Conservation (phyloP, 2,113 vertebrate species). For the Uropsilus gracilis region DNA sequence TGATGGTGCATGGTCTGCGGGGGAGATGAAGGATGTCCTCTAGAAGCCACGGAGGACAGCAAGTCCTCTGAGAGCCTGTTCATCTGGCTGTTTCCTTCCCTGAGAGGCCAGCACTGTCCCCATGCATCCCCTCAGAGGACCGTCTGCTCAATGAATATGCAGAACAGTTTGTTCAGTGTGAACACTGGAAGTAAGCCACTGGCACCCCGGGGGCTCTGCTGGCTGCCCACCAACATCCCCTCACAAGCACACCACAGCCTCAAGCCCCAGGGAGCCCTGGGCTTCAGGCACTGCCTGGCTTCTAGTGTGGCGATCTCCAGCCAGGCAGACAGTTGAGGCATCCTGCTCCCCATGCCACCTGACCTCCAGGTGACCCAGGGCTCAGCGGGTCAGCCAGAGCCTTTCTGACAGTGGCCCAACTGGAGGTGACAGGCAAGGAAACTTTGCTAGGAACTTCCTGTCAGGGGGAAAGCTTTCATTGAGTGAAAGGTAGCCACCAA, state of each 20-base stretch:
- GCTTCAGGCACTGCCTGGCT: not conserved
- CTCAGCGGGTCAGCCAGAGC: not conserved
- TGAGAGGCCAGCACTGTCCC: not conserved
- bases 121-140: not conserved
- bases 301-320: fast-evolving
- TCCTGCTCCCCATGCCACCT: not conserved
- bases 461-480: not conserved
- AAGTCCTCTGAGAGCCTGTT: constrained; percentile 12
- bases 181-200: not conserved
- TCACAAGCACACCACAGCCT: not conserved
- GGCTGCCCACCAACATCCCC: not conserved
- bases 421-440: not conserved
- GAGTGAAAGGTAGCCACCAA: too few relatives aligned
- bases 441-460: not conserved
- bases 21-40: not conserved
- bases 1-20: not conserved
- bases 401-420: not conserved
- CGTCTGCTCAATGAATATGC: not conserved
- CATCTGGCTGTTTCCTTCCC: not conserved
- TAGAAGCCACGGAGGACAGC: not conserved
- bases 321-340: not conserved
- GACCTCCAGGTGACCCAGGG: not conserved
- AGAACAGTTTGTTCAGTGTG: constrained; percentile 29
- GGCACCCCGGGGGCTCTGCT: not conserved
- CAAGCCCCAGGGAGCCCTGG: not conserved